Evolutionary conservation across 1,140 invertebrate species (phyloP).

Genomic region (Temnothorax curvispinosus): DNA sequence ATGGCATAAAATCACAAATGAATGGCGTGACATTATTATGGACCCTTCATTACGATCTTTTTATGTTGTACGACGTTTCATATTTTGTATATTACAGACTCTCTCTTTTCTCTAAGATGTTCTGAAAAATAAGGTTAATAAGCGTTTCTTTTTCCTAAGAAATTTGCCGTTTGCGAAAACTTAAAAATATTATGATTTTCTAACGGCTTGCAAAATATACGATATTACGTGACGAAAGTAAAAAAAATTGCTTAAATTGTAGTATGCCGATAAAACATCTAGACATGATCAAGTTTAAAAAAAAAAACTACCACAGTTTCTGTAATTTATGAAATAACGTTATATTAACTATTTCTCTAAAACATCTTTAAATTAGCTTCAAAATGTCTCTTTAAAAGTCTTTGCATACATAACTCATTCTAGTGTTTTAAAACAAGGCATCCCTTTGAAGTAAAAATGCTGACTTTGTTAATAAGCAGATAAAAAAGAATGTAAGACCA

Average conservation of each 20-base stretch:
- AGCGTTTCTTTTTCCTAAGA: neutral
- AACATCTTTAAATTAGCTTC: neutral
- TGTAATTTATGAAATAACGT: neutral
- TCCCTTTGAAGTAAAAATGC: constrained; percentile 21
- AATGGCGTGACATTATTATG: constrained; percentile 9
- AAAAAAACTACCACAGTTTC: neutral
- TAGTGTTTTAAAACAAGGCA: neutral
- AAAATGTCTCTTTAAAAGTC: neutral
- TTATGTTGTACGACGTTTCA: neutral
- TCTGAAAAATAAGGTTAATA: neutral
- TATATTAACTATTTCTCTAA: neutral
- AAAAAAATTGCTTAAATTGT: neutral
- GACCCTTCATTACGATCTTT: neutral
- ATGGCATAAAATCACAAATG: neutral
- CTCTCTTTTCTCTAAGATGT: neutral
- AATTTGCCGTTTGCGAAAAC: neutral
- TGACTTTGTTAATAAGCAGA: constrained; percentile 7
- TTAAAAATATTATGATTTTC: constrained; percentile 6
- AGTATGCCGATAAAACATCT: neutral
- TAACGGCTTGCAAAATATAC: neutral
- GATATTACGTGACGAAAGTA: neutral
- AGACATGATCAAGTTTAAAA: neutral
- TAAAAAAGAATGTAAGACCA: constrained; percentile 4
- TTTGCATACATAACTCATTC: neutral
- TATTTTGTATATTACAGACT: neutral